Percentiles rank a stretch among this genome's conserved stretches.
These are phyloP conservation scores for Peromyscus polionotus DNA, from an alignment of 2,113 vertebrate genomes.

Conservation along the genomic window DNA sequence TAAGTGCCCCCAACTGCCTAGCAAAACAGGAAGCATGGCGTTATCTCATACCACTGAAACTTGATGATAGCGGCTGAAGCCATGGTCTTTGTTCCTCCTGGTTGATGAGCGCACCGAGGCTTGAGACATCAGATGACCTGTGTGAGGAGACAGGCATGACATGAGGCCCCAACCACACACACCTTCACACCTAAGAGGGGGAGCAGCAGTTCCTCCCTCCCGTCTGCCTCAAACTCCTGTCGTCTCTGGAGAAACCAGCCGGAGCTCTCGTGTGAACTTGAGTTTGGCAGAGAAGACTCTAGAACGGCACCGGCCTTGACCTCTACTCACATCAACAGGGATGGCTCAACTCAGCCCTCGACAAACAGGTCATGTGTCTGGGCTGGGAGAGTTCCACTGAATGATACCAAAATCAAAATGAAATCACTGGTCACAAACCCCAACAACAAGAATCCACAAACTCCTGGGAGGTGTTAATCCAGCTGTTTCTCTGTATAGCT, in stretches of 20 bases:
- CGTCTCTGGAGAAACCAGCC: rapidly evolving
- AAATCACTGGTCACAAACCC: not conserved
- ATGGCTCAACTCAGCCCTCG: not conserved
- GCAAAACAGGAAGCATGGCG: not conserved
- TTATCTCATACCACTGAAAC: not conserved
- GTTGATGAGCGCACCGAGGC: not conserved
- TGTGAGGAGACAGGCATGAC: rapidly evolving
- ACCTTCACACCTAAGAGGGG: not conserved
- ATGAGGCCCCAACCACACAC: not conserved
- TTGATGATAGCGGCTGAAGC: rapidly evolving
- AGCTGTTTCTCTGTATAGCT: no score
- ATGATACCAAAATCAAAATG: not conserved
- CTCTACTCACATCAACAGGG: not conserved
- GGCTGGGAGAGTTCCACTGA: not conserved
- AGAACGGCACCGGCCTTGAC: rapidly evolving
- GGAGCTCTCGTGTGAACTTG: rapidly evolving
- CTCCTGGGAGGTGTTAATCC: not conserved
- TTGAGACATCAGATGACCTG: rapidly evolving
- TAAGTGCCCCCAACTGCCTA: not conserved
- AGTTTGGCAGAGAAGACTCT: rapidly evolving
- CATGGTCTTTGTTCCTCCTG: not conserved
- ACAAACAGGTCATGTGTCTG: not conserved
- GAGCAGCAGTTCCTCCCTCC: rapidly evolving
- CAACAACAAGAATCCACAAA: not conserved
- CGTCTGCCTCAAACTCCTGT: not conserved